A percentile compares a stretch with the other conserved stretches of the same genome.
phyloP scores from a whole-genome alignment of 2,888 invertebrate genomes.

The Gastrophysa polygoni region DNA sequence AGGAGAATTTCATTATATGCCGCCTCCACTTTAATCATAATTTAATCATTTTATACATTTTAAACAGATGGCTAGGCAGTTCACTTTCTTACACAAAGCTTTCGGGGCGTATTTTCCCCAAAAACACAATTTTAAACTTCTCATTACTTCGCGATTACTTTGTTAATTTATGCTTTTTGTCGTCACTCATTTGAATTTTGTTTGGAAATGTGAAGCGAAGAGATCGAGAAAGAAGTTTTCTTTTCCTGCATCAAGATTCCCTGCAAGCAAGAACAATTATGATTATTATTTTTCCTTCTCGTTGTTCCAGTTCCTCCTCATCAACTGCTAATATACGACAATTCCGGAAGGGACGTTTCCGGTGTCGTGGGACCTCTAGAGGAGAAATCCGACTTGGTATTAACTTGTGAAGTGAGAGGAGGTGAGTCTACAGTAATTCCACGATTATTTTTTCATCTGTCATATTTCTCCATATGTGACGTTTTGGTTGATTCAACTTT shows the following conservation, averaged over 20 bases:
- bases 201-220: not conserved
- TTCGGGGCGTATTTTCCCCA: constrained; percentile 29
- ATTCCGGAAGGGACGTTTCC: constrained; percentile 80
- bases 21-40: constrained; percentile 45
- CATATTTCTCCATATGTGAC: too few species aligned
- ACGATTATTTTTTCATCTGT: too few species aligned
- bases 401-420: constrained; percentile 87
- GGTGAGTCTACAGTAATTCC: too few species aligned
- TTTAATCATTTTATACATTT: constrained; percentile 47
- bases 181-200: constrained; percentile 11
- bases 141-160: constrained; percentile 38
- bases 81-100: constrained; percentile 40
- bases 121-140: constrained; percentile 39
- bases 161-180: constrained; percentile 35
- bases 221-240: not conserved
- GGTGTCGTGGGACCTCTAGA: constrained; percentile 81
- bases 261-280: too few species aligned
- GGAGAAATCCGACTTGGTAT: constrained; percentile 79
- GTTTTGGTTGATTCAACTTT: too few species aligned
- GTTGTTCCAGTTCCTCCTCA: constrained; percentile 83
- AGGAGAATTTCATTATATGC: constrained; percentile 45
- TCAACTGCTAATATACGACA: constrained; percentile 82
- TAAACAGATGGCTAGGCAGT: constrained; percentile 44
- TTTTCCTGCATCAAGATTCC: too few species aligned
- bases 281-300: constrained; percentile 12